These are phyloP conservation scores for Mesitornis unicolor DNA, from an alignment of 2,113 vertebrate genomes.

Conservation along the genomic window DNA sequence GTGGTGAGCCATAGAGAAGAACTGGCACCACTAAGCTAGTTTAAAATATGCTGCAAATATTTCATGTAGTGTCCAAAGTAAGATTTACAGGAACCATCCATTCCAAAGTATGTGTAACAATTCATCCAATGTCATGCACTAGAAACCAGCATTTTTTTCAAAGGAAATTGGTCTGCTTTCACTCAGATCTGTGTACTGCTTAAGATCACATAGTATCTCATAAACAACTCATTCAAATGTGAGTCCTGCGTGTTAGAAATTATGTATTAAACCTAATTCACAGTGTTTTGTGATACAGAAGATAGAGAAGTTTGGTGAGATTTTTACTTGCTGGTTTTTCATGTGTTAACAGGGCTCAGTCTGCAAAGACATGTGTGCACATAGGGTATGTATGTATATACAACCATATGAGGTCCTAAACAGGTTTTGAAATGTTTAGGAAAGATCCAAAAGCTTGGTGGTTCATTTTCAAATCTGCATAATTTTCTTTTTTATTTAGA, in stretches of 20 bases:
- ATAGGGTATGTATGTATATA: background rate
- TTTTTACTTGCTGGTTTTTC: background rate
- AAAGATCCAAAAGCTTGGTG: background rate
- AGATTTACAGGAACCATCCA: background rate
- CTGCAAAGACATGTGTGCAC: background rate
- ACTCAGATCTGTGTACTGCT: background rate
- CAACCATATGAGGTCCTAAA: background rate
- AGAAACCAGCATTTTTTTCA: background rate
- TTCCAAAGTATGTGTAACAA: background rate
- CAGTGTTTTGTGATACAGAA: background rate
- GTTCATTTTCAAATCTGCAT: background rate
- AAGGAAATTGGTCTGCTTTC: background rate
- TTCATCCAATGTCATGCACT: background rate
- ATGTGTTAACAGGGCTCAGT: background rate
- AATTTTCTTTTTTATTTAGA: slow-evolving; percentile 10
- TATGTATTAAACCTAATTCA: background rate
- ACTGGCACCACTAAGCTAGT: background rate
- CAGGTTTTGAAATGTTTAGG: background rate
- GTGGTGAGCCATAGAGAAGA: background rate
- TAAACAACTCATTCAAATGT: background rate
- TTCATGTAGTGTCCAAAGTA: background rate
- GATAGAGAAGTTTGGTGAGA: background rate
- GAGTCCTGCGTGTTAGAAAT: background rate
- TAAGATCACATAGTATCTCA: background rate
- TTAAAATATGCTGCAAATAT: background rate